These are phyloP conservation scores for Eucidaris tribuloides DNA, from an alignment of 35 echinoderm and acorn worm species.

Conservation along the genomic window DNA sequence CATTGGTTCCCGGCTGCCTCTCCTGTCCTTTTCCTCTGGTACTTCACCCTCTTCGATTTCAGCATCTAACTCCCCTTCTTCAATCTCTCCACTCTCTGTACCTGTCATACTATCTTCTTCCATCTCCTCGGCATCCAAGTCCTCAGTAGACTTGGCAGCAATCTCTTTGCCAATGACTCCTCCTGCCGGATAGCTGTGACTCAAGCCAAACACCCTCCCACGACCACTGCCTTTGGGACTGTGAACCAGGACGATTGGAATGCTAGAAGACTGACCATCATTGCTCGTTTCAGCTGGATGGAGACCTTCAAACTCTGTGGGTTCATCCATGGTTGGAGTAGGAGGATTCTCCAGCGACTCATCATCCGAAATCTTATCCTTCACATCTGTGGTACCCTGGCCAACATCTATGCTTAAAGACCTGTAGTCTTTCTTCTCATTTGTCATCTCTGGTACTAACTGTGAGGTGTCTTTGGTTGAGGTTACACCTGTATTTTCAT, in stretches of 20 bases:
- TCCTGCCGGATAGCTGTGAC: background rate
- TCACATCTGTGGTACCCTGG: too few species aligned
- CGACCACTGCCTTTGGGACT: background rate
- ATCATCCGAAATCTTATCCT: conserved; percentile 4
- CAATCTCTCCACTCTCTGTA: conserved; percentile 1
- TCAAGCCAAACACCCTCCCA: background rate
- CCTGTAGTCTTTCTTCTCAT: too few species aligned
- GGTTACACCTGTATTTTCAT: too few species aligned
- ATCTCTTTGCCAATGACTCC: background rate
- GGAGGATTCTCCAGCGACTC: background rate
- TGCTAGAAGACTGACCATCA: conserved; percentile 3
- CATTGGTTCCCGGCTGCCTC: background rate
- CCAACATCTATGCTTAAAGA: too few species aligned
- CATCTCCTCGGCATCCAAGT: background rate
- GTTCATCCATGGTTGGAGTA: conserved; percentile 21
- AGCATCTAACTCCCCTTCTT: conserved; percentile 9
- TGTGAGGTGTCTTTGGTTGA: too few species aligned
- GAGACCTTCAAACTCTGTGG: conserved; percentile 17
- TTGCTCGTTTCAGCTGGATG: background rate
- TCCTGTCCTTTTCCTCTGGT: background rate
- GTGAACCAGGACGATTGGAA: background rate
- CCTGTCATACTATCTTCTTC: background rate
- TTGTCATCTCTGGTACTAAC: too few species aligned
- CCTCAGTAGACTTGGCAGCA: background rate
- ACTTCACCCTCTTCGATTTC: conserved; percentile 24